A percentile compares a stretch with the other conserved stretches of the same genome.
Evolutionary conservation across 2,888 invertebrate genomes (phyloP).

Genomic region (Hyles lineata): DNA sequence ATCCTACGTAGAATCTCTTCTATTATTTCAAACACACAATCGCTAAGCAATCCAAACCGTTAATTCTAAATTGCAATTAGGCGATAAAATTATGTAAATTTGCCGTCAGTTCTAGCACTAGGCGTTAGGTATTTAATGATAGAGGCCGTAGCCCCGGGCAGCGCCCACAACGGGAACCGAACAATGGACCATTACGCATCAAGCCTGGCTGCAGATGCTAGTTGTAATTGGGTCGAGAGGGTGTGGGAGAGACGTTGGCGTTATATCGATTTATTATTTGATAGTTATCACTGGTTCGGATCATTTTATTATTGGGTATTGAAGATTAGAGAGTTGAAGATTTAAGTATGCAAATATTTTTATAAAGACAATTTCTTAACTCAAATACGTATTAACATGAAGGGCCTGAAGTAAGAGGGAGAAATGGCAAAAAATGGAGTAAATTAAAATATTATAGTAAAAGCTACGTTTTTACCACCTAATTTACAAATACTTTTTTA

Average conservation of each 20-base stretch:
- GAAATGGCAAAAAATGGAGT: too few species aligned
- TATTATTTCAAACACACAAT: too few species aligned
- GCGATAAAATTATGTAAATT: neutral
- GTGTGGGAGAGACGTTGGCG: conserved; percentile 1
- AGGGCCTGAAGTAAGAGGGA: too few species aligned
- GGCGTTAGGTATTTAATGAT: neutral
- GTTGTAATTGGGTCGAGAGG: conserved; percentile 11
- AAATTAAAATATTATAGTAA: too few species aligned
- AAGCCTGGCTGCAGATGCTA: neutral
- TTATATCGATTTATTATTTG: conserved; percentile 4
- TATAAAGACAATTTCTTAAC: too few species aligned
- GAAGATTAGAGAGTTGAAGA: too few species aligned
- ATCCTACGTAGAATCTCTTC: too few species aligned
- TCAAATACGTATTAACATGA: too few species aligned
- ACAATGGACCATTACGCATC: conserved; percentile 34
- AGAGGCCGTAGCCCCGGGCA: neutral
- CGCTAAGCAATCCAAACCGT: neutral
- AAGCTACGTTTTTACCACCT: too few species aligned
- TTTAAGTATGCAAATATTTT: too few species aligned
- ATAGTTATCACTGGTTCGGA: neutral
- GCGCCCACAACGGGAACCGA: conserved; percentile 18
- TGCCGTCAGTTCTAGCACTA: neutral
- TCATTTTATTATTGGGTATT: neutral
- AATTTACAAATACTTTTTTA: too few species aligned
- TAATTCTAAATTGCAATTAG: neutral